Conservation (phyloP, 2,888 invertebrate genomes). For the Exocentrus adspersus region DNA sequence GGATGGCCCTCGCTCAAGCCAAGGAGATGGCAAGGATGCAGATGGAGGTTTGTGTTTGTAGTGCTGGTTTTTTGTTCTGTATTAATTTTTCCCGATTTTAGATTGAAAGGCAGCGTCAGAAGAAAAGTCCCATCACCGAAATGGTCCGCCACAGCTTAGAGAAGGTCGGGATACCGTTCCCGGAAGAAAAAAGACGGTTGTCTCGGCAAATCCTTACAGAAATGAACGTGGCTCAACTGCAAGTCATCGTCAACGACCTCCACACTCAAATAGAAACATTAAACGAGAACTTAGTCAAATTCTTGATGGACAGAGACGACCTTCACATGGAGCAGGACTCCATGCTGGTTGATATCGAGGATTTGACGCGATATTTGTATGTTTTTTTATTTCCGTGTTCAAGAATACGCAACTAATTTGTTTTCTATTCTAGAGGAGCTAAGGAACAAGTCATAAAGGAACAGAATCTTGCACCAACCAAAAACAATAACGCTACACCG, state of each 20-base stretch:
- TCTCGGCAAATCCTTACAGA: slow-evolving; percentile 87
- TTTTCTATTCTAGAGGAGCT: slow-evolving; percentile 62
- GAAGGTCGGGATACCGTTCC: slow-evolving; percentile 85
- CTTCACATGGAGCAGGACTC: slow-evolving; percentile 98
- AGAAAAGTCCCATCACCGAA: slow-evolving; percentile 85
- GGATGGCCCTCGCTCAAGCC: slow-evolving; percentile 88
- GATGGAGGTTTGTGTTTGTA: slow-evolving; percentile 82
- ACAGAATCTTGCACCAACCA: slow-evolving; percentile 51
- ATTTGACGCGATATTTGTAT: slow-evolving; percentile 88
- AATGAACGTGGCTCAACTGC: slow-evolving; percentile 93
- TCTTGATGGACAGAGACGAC: slow-evolving; percentile 92
- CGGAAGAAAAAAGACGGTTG: slow-evolving; percentile 83
- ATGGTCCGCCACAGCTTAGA: slow-evolving; percentile 83
- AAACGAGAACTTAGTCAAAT: slow-evolving; percentile 89
- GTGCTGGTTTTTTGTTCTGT: too few species aligned
- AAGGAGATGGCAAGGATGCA: slow-evolving; percentile 93
- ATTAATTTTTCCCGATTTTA: too few species aligned
- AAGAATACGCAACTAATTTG: too few species aligned
- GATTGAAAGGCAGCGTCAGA: slow-evolving; percentile 74
- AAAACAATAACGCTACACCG: slow-evolving; percentile 61
- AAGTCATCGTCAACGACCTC: slow-evolving; percentile 94
- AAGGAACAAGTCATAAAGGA: slow-evolving; percentile 66
- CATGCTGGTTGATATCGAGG: slow-evolving; percentile 96
- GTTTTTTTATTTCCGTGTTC: background rate
- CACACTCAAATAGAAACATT: slow-evolving; percentile 93